Conservation (phyloP, 2,797 vertebrate genomes). For the Ataeniobius toweri region DNA sequence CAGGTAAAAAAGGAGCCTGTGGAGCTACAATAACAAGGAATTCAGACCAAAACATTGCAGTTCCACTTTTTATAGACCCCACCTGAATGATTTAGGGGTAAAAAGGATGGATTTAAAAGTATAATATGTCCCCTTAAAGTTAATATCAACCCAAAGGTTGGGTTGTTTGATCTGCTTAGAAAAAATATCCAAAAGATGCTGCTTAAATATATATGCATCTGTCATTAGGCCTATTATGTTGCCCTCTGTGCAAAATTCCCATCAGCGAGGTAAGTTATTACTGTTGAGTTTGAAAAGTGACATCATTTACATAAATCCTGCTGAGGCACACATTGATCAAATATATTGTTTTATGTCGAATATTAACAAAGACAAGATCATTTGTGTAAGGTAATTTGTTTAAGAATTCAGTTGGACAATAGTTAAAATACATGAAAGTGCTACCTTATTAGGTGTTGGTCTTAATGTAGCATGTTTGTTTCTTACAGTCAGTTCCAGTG, state of each 20-base stretch:
- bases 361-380: background rate
- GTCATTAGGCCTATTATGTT: background rate
- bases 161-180: background rate
- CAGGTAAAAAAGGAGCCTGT: too few species aligned
- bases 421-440: background rate
- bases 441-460: too few species aligned
- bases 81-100: too few species aligned
- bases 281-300: background rate
- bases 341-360: background rate
- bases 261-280: background rate
- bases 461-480: too few species aligned
- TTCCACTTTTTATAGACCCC: too few species aligned
- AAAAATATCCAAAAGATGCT: background rate
- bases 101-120: too few species aligned
- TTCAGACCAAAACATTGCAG: too few species aligned
- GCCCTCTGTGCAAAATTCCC: background rate
- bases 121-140: background rate
- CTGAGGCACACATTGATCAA: too few species aligned
- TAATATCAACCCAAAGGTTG: background rate
- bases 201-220: background rate
- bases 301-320: background rate
- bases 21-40: too few species aligned
- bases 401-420: too few species aligned
- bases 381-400: background rate
- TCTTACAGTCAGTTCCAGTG: background rate